Evolutionary conservation across 2,888 invertebrate species (phyloP).

Genomic region (Apomyelois bistriatella): DNA sequence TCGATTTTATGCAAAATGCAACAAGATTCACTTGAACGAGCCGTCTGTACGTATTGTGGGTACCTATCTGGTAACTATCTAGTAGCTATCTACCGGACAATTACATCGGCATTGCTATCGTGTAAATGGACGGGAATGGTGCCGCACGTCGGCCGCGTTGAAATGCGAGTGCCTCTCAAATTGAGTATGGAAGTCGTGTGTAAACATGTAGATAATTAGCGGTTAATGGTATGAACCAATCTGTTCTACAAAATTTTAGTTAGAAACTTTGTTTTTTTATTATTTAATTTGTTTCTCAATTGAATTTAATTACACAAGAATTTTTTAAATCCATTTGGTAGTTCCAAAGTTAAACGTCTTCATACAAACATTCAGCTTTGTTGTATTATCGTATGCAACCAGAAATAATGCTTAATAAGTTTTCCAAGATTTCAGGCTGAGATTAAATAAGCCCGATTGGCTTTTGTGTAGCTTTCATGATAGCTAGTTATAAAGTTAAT

Average conservation of each 20-base stretch:
- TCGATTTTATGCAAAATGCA: conserved; percentile 80
- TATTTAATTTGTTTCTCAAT: no score
- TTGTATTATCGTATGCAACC: no score
- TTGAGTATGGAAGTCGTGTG: conserved; percentile 39
- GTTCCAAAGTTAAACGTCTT: no score
- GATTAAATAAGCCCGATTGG: no score
- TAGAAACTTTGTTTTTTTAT: no score
- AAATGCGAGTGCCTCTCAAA: not conserved
- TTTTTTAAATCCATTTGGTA: no score
- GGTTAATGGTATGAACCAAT: conserved; percentile 37
- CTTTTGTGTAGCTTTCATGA: conserved; percentile 24
- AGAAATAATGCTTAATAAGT: no score
- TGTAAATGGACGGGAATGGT: conserved; percentile 3
- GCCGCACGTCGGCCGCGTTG: not conserved
- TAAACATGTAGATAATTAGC: conserved; percentile 58
- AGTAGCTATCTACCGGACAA: conserved; percentile 44
- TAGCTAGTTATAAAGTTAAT: conserved; percentile 59
- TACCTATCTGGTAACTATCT: conserved; percentile 53
- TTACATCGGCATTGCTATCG: conserved; percentile 38
- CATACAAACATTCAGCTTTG: no score
- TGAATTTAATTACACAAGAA: no score
- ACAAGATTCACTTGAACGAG: conserved; percentile 75
- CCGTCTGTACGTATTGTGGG: conserved; percentile 54
- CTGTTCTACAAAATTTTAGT: not conserved
- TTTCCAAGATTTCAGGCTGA: not conserved